Base-by-base conservation (phyloP, 2,113 vertebrate species). In the Rhabdomys dilectus region DNA sequence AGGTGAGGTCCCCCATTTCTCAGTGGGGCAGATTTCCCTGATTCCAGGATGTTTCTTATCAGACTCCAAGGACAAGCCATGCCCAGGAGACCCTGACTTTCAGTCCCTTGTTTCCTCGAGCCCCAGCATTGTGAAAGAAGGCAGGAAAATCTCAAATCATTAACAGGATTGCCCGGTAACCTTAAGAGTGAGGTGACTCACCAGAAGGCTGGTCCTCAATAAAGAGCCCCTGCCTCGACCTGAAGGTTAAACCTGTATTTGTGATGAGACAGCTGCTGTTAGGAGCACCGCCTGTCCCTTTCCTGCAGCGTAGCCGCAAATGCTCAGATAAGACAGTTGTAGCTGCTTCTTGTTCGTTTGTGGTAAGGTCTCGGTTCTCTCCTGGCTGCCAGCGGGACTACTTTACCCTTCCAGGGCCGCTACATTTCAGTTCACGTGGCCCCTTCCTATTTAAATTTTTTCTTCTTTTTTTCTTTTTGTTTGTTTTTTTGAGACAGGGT, bases 81-180 rank as follows among this genome's bases (percentile, higher is more conserved):
- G 86, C 7, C 17, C 39, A 29, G 34, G 39, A 86, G 95, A 77
- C 58, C n/a, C 76, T 62, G 94, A 90, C 53, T 85, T 96, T 91
- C 51, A 84, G 91, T 39, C 21, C 56, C 53, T 70, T 5, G 56
- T 51, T 58, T 77, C 62, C 75, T 45, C 0, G 58, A 85, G 58
- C 90, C 91, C 76, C 39, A 70, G 62, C 26, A 10, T 96, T 96
- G 97, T 93, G 91, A 94, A 96, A 98, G 92, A 95, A 64, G 86
- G 7, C 26, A 66, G 76, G 48, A 72, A 94, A 95, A 91, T 96
- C 94, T 94, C 78, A 91, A 95, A 95, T 96, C 96, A 98, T 97
- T 97, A 97, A 96, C 96, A 97, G 96, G 92, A 77, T 16, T 51
- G 90, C 39, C 77, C n/a, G 16, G 78, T 81, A 85, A 66, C 51